These are phyloP conservation scores for Rotaria socialis DNA, from an alignment of 2,888 invertebrate species.

Conservation along the genomic window DNA sequence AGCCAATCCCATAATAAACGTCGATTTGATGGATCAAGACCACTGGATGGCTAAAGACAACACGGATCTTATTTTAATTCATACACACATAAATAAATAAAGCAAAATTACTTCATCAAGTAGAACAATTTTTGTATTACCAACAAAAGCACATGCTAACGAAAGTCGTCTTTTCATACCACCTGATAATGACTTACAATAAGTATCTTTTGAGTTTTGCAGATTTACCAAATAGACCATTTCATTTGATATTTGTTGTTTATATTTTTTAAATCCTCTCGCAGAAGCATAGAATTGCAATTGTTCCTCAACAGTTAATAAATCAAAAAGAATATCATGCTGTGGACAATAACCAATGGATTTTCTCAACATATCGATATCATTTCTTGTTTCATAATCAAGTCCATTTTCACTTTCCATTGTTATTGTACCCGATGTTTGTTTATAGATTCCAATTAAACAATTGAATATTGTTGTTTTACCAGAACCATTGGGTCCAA, in stretches of 20 bases:
- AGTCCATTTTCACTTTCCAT: neutral
- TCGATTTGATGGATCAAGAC: conserved; percentile 35
- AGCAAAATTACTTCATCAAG: conserved; percentile 1
- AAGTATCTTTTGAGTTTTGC: neutral
- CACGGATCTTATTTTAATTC: neutral
- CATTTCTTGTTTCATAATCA: neutral
- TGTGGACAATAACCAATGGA: neutral
- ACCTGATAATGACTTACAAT: neutral
- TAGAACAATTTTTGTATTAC: neutral
- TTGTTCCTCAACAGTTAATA: conserved; percentile 10
- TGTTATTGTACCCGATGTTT: neutral
- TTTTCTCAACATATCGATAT: neutral
- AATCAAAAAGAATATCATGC: conserved; percentile 17
- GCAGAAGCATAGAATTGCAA: neutral
- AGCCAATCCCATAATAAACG: conserved; percentile 26
- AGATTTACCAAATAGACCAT: neutral
- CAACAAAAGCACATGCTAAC: conserved; percentile 11
- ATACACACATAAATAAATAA: neutral
- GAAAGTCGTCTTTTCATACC: conserved; percentile 28
- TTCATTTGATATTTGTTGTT: neutral
- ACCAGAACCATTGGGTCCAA: neutral
- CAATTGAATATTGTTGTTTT: conserved; percentile 9
- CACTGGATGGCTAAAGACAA: conserved; percentile 7
- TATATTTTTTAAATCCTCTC: neutral
- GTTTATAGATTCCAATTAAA: conserved; percentile 12